Conservation (phyloP, 2,888 invertebrate genomes). For the Gnatocerus cornutus region DNA sequence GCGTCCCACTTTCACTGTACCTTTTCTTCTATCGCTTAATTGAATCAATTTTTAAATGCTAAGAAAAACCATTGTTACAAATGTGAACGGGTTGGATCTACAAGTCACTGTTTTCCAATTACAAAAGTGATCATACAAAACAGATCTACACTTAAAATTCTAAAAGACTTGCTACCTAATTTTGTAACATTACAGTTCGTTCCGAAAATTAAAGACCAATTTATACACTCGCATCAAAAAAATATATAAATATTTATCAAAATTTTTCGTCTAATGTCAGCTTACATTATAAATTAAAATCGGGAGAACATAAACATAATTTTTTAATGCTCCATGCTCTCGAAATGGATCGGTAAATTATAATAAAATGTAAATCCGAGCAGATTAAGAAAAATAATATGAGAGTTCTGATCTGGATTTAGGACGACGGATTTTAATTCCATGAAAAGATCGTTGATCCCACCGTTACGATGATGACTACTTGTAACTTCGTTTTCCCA, state of each 20-base stretch:
- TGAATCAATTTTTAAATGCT: conserved; percentile 32
- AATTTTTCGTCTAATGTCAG: conserved; percentile 19
- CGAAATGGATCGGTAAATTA: conserved; percentile 31
- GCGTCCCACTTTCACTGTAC: neutral
- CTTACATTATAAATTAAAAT: conserved; percentile 40
- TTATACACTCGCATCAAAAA: conserved; percentile 20
- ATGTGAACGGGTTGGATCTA: conserved; percentile 10
- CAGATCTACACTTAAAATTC: conserved; percentile 1
- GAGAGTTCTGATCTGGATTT: conserved; percentile 15
- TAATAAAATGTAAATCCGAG: conserved; percentile 33
- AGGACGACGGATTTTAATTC: conserved; percentile 11
- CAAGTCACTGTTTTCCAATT: conserved; percentile 30
- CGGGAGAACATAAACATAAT: conserved; percentile 17
- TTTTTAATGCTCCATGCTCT: conserved; percentile 21
- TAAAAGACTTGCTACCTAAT: neutral
- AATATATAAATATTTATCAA: conserved; percentile 40
- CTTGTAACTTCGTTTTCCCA: conserved; percentile 4
- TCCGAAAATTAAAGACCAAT: conserved; percentile 15
- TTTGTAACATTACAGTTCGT: neutral
- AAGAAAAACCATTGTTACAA: conserved; percentile 10
- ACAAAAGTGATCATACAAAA: neutral
- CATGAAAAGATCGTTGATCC: conserved; percentile 29
- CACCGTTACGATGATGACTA: conserved; percentile 4
- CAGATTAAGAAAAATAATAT: conserved; percentile 17
- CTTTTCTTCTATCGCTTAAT: conserved; percentile 23